phyloP scores from a whole-genome alignment of 2,113 vertebrate genomes.

The Nothoprocta perdicaria region DNA sequence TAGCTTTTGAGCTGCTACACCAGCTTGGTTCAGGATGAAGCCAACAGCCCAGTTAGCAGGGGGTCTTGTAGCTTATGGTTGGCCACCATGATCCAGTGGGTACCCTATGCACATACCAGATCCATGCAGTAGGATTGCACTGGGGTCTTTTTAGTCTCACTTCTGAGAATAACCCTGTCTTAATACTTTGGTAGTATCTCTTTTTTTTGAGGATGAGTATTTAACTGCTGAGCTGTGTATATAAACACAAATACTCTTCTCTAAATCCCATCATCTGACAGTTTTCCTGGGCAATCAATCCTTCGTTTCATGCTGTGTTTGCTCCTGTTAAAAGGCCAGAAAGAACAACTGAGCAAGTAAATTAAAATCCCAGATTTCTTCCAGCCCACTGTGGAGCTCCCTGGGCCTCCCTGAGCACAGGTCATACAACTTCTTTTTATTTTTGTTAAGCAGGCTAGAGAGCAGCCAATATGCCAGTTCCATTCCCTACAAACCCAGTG shows the following conservation, averaged over 20 bases:
- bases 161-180: neutral
- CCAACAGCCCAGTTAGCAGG: neutral
- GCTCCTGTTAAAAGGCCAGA: neutral
- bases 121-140: rapidly evolving
- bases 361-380: neutral
- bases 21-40: neutral
- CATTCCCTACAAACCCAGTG: neutral
- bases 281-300: neutral
- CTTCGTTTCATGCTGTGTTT: constrained; percentile 19
- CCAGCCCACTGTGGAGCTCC: neutral
- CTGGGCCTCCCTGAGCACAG: neutral
- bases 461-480: neutral
- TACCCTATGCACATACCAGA: rapidly evolving
- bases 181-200: neutral
- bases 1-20: neutral
- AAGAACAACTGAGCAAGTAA: neutral
- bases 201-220: neutral
- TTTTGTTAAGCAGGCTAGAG: neutral
- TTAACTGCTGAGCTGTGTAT: neutral
- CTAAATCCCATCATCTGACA: neutral
- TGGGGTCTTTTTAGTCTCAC: neutral
- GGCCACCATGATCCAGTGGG: neutral
- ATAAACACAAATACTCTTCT: neutral
- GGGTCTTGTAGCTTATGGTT: neutral
- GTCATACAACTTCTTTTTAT: rapidly evolving